Base-by-base conservation (phyloP, 2,888 invertebrate genomes). In the Hecatera dysodea region DNA sequence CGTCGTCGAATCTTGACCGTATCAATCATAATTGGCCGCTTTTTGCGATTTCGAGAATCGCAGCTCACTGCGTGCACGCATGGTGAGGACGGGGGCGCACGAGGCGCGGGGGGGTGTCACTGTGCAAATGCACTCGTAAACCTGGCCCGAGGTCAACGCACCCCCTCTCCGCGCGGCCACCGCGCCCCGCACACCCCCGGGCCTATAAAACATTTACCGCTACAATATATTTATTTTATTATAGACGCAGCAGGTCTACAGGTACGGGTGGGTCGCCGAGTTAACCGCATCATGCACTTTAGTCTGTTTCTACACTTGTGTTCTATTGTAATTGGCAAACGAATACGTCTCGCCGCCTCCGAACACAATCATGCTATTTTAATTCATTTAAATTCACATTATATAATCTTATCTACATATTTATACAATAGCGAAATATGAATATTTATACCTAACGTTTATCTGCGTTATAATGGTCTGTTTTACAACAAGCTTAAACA, bases 61-160 rank as follows among this genome's bases (percentile, higher is more conserved):
- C 85, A 87, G 84, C 81, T 56, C 56, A 88, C 88, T 92, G 94
- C 94, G 94, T 92, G 91, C 92, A 91, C 93, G 92, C 92, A 93
- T 84, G 84, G 82, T 75, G 86, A 73, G 70, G 80, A 83, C 82
- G 79, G 80, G 68, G 75, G 81, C 72, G 72, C 70, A 75, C 36
- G 83, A 65, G 82, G 81, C 60, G 87, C 81, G 87, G 88, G 90
- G 92, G 93, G 93, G 93, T 94, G 94, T 94, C 95, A 94, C 95
- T 94, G 94, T 93, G 95, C 94, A 94, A 95, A 94, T 94, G 95
- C 95, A 94, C 93, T 95, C 94, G 93, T 94, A 94, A 95, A 94
- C 93, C 92, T 89, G 90, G 88, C 88, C 87, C 90, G 93, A 90
- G 94, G 94, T 94, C 94, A 93, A 91, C 93, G 93, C 91, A 89